A percentile compares a stretch with the other conserved stretches of the same genome.
phyloP scores from a whole-genome alignment of 92 coral and sea anemone species.

The Zoanthus sociatus region DNA sequence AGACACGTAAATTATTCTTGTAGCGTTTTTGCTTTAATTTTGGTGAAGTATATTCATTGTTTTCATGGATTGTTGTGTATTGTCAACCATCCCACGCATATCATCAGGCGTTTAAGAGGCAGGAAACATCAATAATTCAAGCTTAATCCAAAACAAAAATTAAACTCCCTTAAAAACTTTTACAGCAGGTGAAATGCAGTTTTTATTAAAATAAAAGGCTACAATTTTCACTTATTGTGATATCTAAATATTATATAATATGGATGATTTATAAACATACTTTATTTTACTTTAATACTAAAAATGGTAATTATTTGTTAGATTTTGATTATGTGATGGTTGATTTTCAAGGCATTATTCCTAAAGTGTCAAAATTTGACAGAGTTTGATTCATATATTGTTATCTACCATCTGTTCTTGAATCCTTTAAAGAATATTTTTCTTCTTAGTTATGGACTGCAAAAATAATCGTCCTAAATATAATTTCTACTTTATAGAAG shows the following conservation, averaged over 20 bases:
- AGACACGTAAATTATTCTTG: neutral
- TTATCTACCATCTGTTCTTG: neutral
- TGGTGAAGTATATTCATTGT: neutral
- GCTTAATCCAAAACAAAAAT: neutral
- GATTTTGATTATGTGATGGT: neutral
- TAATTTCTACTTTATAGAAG: too few species aligned
- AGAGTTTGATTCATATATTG: neutral
- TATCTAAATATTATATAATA: neutral
- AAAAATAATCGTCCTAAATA: too few species aligned
- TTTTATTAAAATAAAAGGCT: neutral
- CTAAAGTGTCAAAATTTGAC: neutral
- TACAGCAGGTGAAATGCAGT: conserved; percentile 20
- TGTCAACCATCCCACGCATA: conserved; percentile 36
- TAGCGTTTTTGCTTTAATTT: neutral
- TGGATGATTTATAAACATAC: neutral
- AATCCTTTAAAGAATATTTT: neutral
- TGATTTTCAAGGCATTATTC: neutral
- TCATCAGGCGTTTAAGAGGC: conserved; percentile 20
- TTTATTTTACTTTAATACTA: neutral
- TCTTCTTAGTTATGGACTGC: too few species aligned
- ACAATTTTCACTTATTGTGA: neutral
- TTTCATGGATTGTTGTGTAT: neutral
- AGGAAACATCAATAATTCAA: conserved; percentile 37
- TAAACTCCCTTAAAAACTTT: conserved; percentile 12
- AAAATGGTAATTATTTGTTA: neutral